A percentile compares a stretch with the other conserved stretches of the same genome.
Conservation (phyloP, 2,113 vertebrate genomes). For the Labeo catla region DNA sequence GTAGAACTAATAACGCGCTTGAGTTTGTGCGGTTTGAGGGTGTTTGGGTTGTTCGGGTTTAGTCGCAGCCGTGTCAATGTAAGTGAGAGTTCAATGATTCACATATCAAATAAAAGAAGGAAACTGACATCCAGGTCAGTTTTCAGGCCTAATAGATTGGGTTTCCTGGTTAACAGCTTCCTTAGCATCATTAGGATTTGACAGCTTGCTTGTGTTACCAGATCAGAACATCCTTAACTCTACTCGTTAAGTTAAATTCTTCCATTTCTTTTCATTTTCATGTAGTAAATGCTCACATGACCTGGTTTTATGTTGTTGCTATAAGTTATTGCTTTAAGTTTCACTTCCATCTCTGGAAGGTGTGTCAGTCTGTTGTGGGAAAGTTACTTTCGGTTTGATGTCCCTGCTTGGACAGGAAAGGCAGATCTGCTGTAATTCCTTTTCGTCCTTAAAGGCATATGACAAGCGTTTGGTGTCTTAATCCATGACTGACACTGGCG, state of each 20-base stretch:
- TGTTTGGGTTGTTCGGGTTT: background rate
- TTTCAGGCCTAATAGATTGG: background rate
- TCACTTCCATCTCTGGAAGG: slow-evolving; percentile 21
- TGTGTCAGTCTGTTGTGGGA: background rate
- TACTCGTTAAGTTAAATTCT: background rate
- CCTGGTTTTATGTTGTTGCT: background rate
- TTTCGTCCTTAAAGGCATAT: background rate
- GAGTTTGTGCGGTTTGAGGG: background rate
- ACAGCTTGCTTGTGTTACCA: background rate
- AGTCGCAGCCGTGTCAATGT: background rate
- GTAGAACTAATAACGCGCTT: background rate
- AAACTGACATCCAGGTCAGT: background rate
- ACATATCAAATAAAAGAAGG: background rate
- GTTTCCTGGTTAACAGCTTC: background rate
- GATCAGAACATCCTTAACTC: background rate
- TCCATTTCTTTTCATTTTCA: background rate
- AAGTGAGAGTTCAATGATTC: background rate
- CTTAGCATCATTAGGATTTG: background rate
- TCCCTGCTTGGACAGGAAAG: background rate
- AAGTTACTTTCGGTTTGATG: slow-evolving; percentile 44
- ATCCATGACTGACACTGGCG: background rate
- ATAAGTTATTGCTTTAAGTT: slow-evolving; percentile 1
- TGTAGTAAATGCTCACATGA: background rate
- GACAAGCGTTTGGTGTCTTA: background rate
- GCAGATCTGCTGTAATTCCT: background rate